Percentiles rank a stretch among this genome's conserved stretches.
Conservation (phyloP, 2,888 invertebrate species). For the Sthenelais limicola region DNA sequence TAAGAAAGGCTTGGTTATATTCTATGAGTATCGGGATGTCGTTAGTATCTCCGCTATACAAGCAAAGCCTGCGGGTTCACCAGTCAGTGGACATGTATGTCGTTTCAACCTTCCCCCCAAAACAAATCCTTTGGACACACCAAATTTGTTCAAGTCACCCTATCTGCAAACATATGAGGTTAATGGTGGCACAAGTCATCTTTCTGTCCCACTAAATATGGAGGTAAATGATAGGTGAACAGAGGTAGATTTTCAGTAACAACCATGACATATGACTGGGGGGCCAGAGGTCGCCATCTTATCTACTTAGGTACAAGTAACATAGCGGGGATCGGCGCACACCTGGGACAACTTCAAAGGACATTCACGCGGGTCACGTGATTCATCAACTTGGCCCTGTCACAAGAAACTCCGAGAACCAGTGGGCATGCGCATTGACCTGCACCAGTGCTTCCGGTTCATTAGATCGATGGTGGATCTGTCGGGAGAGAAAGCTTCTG, state of each 20-base stretch:
- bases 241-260: neutral
- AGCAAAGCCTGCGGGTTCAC: too few species aligned
- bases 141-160: slow-evolving; percentile 36
- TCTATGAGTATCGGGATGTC: too few species aligned
- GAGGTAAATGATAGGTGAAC: slow-evolving; percentile 9
- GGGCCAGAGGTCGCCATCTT: slow-evolving; percentile 13
- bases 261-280: neutral
- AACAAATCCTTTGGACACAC: slow-evolving; percentile 7
- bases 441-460: slow-evolving; percentile 2
- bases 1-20: too few species aligned
- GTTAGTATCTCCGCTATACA: too few species aligned
- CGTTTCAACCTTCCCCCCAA: too few species aligned
- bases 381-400: neutral
- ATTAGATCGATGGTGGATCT: neutral
- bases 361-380: neutral
- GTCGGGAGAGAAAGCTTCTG: too few species aligned
- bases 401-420: neutral
- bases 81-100: too few species aligned
- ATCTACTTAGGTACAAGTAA: slow-evolving; percentile 16
- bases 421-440: neutral
- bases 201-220: slow-evolving; percentile 10
- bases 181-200: slow-evolving; percentile 34
- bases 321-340: slow-evolving; percentile 12
- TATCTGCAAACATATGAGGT: slow-evolving; percentile 27
- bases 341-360: slow-evolving; percentile 1